Conservation (phyloP, 2,797 vertebrate genomes). For the Sylvilagus floridanus region DNA sequence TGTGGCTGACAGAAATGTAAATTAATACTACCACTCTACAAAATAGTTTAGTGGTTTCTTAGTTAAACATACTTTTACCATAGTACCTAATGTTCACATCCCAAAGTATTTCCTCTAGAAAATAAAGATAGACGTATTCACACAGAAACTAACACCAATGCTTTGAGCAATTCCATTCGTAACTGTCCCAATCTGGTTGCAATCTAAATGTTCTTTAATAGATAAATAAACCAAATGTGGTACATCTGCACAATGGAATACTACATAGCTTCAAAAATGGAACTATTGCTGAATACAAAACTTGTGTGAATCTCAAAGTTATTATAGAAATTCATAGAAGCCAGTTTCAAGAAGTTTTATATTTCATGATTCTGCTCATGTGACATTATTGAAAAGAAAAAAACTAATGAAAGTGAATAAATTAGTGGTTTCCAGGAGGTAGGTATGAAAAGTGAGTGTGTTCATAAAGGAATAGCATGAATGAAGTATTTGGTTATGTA, state of each 20-base stretch:
- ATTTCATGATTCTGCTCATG: not conserved
- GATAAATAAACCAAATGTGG: not conserved
- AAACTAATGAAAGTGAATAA: not conserved
- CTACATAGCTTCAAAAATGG: not conserved
- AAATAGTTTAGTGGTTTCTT: not conserved
- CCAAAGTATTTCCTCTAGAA: not conserved
- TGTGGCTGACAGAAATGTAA: not conserved
- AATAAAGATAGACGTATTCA: not conserved
- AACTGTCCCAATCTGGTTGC: not conserved
- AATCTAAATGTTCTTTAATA: not conserved
- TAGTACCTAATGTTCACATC: not conserved
- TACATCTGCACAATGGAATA: not conserved
- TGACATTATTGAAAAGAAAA: not conserved
- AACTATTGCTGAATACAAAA: not conserved
- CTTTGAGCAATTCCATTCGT: not conserved
- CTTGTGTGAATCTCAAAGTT: not conserved
- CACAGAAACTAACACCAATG: not conserved
- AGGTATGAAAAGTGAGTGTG: not conserved
- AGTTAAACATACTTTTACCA: not conserved
- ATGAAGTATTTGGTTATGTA: not conserved
- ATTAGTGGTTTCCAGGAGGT: not conserved
- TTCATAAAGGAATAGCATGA: accelerated
- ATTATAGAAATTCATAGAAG: not conserved
- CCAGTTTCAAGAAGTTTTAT: not conserved
- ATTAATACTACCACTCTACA: not conserved